These are phyloP conservation scores for Sylvia borin DNA, from an alignment of 2,797 vertebrate species.

Conservation along the genomic window DNA sequence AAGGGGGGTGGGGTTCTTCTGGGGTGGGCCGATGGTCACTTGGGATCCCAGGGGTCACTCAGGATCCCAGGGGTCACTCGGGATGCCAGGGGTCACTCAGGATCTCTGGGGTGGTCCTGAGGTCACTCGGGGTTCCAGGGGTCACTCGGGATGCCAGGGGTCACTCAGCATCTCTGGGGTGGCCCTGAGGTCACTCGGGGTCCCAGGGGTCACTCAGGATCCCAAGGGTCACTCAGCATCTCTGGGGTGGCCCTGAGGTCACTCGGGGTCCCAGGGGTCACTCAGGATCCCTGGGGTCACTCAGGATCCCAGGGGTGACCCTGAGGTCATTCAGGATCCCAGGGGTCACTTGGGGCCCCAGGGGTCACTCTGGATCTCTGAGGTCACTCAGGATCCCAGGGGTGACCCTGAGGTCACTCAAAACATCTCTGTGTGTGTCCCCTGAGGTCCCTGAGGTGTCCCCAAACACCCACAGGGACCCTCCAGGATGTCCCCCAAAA, in stretches of 20 bases:
- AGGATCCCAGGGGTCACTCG: no score
- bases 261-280: neutral
- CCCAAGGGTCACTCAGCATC: neutral
- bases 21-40: no score
- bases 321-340: neutral
- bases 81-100: no score
- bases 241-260: neutral
- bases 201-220: neutral
- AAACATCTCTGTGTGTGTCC: no score
- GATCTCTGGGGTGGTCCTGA: neutral
- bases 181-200: neutral
- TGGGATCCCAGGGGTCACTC: no score
- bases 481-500: no score
- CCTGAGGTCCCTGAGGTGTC: no score
- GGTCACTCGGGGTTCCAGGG: neutral
- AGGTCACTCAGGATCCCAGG: no score
- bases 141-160: neutral
- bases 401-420: no score
- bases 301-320: neutral
- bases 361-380: neutral
- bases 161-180: neutral
- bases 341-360: fast-evolving
- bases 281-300: neutral
- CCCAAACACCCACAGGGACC: no score
- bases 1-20: no score